phyloP scores from a whole-genome alignment of 2,113 vertebrate species.

The Chaenogobius annularis region DNA sequence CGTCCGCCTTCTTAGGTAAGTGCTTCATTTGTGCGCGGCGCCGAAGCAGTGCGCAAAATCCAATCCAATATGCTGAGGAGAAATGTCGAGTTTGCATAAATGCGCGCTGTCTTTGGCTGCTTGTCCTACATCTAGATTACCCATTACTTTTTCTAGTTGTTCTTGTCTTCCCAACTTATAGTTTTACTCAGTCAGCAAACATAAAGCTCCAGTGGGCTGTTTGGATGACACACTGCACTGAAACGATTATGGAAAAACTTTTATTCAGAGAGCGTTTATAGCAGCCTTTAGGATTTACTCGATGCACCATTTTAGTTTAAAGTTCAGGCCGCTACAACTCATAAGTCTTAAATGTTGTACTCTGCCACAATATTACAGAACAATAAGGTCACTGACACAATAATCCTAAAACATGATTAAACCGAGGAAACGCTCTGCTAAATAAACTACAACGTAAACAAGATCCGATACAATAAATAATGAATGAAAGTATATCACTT shows the following conservation, averaged over 20 bases:
- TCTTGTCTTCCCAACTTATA: conserved; percentile 57
- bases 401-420: too few relatives aligned
- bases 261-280: conserved; percentile 48
- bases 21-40: conserved; percentile 12
- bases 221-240: conserved; percentile 50
- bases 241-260: conserved; percentile 42
- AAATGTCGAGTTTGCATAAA: conserved; percentile 60
- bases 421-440: too few relatives aligned
- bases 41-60: conserved; percentile 30
- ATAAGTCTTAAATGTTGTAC: not conserved
- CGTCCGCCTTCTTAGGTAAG: conserved; percentile 90
- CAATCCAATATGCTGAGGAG: conserved; percentile 28
- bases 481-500: too few relatives aligned
- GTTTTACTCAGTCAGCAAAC: conserved; percentile 62
- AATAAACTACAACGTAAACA: too few relatives aligned
- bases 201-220: conserved; percentile 52
- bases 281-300: conserved; percentile 29
- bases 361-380: too few relatives aligned
- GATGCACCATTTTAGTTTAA: not conserved
- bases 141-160: conserved; percentile 41
- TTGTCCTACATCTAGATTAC: conserved; percentile 55
- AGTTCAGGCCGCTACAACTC: conserved; percentile 2
- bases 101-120: conserved; percentile 44
- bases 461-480: too few relatives aligned
- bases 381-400: too few relatives aligned